Evolutionary conservation across 1,140 invertebrate species (phyloP), one percentile per base, ranked within the genome.

Genomic region (Bombus haemorrhoidalis): DNA sequence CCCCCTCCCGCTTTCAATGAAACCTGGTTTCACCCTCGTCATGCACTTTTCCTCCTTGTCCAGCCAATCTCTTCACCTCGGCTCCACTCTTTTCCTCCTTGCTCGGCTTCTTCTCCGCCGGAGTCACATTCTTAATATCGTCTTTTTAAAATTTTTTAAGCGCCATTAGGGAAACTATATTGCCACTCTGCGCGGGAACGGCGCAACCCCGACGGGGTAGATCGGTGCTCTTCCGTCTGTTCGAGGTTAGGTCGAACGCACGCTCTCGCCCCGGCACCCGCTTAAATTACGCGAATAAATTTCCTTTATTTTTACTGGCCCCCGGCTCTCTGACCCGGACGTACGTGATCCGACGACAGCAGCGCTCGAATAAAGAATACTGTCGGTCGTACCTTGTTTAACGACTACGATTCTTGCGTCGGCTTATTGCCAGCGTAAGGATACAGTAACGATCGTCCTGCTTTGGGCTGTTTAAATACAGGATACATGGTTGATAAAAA

Each of bases 131-230:
- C 94, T 94, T 95, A 94, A 95, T 95, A 95, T 95, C 93, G 93
- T 94, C 94, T 94, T 95, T 94, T 94, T 94, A 93, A 95, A 93
- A 94, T 94, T 95, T 95, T 94, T 95, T 93, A 95, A 95, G 93
- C 93, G 91, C 94, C 94, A 95, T 95, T 95, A 95, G 92, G 93
- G 93, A 94, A 94, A 95, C 94, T 95, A 95, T 95, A 95, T 95
- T 95, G 94, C 95, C 92, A 92, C 92, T 94, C 91, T 15, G 32
- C 62, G 87, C 86, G 89, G 82, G 86, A 85, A 85, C 86, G 87
- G 81, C 82, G 83, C 62, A 78, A 57, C 47, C 62, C 82, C 71
- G 81, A 37, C 59, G 86, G 53, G 62, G 12, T 28, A 71, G 43
- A 74, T 71, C 59, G 64, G 79, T 57, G 79, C 68, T 82, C 39